Base-by-base conservation (phyloP, 1,140 invertebrate species). In the Oedothorax gibbosus region DNA sequence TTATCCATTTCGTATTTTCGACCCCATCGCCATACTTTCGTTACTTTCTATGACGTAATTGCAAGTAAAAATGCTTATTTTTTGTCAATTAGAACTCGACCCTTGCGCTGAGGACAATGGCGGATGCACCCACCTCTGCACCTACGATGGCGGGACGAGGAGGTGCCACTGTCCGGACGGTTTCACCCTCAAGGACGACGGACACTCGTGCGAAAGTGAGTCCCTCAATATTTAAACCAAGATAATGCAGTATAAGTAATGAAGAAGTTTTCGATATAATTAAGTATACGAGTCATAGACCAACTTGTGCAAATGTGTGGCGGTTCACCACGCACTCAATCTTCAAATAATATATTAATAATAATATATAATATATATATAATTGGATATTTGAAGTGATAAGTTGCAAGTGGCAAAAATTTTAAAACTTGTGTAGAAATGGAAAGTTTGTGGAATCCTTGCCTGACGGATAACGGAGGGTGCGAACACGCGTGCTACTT, bases 401-500 rank as follows among this genome's bases (percentile, higher is more conserved):
- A n/a, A 11, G 15, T 49, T 50, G 10, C 66, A 14, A 65, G 9
- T 35, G 11, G n/a, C n/a, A 60, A 60, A 60, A 10, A 60, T 50
- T 76, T 18, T 18, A 57, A 18, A 57, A 12, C 15, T 12, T 21
- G 1, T 76, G 68, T 60, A 79, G 15, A 68, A 21, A 10, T n/a
- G n/a, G n/a, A n/a, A n/a, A n/a, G n/a, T n/a, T n/a, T 75, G 18
- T 21, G 51, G 8, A 53, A 81, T 14, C 79, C 75, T 11, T 85
- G 83, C 21, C 35, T 15, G 7, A 35, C 57, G 14, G 8, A 53
- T 0, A 85, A 85, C 15, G 83, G 83, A 4, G 83, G 83, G 18
- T 85, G 83, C 66, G 53, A 68, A 0, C 83, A 85, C 11, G 7
- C 57, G 10, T 85, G 83, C 56, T 15, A 14, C 11, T 50, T 14